These are phyloP conservation scores for Lycia hirtaria DNA, from an alignment of 2,888 invertebrate species.

Conservation along the genomic window DNA sequence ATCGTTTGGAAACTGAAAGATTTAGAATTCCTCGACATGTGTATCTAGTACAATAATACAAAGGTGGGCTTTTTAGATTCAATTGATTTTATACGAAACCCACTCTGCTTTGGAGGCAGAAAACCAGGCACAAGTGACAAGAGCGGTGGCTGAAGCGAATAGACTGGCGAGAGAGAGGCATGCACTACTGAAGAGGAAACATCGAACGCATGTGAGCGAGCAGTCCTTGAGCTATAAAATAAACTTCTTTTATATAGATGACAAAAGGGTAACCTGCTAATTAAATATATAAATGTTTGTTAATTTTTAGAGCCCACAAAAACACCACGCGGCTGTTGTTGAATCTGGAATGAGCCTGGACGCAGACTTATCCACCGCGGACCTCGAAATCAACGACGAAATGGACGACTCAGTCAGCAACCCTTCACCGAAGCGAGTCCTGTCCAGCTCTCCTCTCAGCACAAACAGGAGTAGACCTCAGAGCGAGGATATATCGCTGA, in stretches of 20 bases:
- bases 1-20: no score
- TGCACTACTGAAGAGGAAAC: constrained; percentile 74
- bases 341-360: constrained; percentile 60
- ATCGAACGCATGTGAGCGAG: constrained; percentile 57
- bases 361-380: constrained; percentile 52
- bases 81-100: constrained; percentile 92
- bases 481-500: constrained; percentile 33
- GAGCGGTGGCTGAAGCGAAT: constrained; percentile 89
- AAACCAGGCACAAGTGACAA: constrained; percentile 89
- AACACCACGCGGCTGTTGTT: constrained; percentile 56
- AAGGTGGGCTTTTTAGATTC: constrained; percentile 81
- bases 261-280: no score
- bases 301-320: constrained; percentile 60
- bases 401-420: constrained; percentile 43
- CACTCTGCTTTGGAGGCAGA: constrained; percentile 91
- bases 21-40: no score
- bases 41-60: no score
- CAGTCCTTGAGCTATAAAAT: no score
- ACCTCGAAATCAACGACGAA: constrained; percentile 53
- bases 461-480: constrained; percentile 38
- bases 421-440: constrained; percentile 45
- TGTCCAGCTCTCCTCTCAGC: constrained; percentile 26
- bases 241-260: no score
- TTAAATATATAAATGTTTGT: no score
- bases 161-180: constrained; percentile 89